Percentiles rank a stretch among this genome's conserved stretches.
phyloP scores from a whole-genome alignment of 2,113 vertebrate species.

The Casuarius casuarius region DNA sequence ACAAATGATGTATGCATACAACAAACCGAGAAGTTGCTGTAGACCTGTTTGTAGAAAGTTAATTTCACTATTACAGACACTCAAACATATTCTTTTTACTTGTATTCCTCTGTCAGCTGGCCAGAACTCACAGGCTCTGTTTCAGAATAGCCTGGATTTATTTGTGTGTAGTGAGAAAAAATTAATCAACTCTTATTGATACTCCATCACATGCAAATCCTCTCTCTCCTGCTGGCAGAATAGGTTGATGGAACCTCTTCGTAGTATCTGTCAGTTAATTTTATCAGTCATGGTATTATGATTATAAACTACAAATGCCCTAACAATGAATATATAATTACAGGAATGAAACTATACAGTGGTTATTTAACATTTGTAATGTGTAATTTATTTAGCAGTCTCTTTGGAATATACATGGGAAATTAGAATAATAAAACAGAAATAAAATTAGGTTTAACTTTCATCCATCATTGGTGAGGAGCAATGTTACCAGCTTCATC shows the following conservation, averaged over 20 bases:
- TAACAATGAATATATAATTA: constrained; percentile 58
- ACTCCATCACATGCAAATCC: constrained; percentile 21
- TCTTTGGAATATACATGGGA: constrained; percentile 7
- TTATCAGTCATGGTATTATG: constrained; percentile 45
- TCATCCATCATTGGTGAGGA: not conserved
- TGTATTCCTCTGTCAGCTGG: not conserved
- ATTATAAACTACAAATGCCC: constrained; percentile 54
- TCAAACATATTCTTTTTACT: not conserved
- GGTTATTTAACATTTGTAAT: constrained; percentile 34
- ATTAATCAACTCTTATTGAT: constrained; percentile 25
- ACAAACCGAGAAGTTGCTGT: not conserved
- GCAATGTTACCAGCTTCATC: not conserved
- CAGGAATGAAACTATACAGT: constrained; percentile 33
- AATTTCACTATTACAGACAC: not conserved
- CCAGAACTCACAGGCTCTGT: not conserved
- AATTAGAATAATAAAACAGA: constrained; percentile 38
- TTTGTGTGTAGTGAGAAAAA: constrained; percentile 43
- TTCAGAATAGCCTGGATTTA: constrained; percentile 6
- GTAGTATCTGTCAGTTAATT: constrained; percentile 53
- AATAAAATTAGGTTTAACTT: constrained; percentile 9
- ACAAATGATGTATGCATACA: not conserved
- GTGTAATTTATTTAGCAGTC: constrained; percentile 41
- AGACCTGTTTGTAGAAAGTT: not conserved
- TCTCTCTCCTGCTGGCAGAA: constrained; percentile 3
- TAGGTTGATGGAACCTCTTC: constrained; percentile 45